Base-by-base conservation (phyloP, 2,113 vertebrate species). In the Passer domesticus region DNA sequence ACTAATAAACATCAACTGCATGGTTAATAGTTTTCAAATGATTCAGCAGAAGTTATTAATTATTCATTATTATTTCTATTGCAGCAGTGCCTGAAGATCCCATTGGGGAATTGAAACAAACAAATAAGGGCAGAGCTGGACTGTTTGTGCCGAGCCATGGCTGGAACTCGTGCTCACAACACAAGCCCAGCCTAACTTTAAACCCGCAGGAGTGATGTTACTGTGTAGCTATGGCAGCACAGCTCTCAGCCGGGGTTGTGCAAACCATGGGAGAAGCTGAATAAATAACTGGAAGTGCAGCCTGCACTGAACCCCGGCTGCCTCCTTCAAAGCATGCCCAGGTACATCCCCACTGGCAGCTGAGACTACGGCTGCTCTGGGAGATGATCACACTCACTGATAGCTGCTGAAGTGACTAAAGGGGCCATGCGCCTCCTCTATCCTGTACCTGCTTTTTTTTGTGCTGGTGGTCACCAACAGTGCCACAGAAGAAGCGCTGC, bases 11-110 rank as follows among this genome's bases (percentile, higher is more conserved):
- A 70, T 75, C 60, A 67, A 53, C 60, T 89, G 47, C 41, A 55
- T 44, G 68, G 85, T 72, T 43, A 87, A 86, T 62, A 87, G 66
- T 83, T 95, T 95, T 94, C 68, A 92, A 84, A 78, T 60, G 47
- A 93, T 94, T 92, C 88, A 68, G 83, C 68, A 87, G 68, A 78
- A 90, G 41, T 83, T 93, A 88, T 96, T 92, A 91, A 91, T 90
- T 94, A 85, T 92, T 94, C 70, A 78, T 94, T 68, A 78, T 77
- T 86, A 83, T 90, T 86, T 89, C 64, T 95, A 58, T 83, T 79
- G 62, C 89, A 89, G 80, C 60, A 72, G 37, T 53, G 76, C 55
- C 76, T 84, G 68, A 68, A 88, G 49, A 62, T 52, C 79, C 73
- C 83, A 37, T 5, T 58, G 64, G 85, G 83, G 64, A 90, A 68